phyloP scores from a whole-genome alignment of 2,797 vertebrate genomes.

The Hafferia zeledoni region DNA sequence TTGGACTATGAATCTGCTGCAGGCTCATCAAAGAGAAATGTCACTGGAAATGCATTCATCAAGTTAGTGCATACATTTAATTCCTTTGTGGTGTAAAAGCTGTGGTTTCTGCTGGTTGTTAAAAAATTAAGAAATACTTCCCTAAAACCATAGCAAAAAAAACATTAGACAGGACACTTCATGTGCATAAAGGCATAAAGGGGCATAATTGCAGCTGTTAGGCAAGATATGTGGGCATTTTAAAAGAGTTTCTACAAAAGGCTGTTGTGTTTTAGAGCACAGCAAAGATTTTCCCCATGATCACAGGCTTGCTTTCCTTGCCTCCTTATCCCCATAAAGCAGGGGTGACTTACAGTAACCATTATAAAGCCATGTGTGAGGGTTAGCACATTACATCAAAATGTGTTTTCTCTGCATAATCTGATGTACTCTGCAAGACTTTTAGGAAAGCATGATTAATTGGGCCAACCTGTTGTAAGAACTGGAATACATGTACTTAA shows the following conservation, averaged over 20 bases:
- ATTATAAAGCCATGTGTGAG: background rate
- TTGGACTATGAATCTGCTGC: constrained; percentile 16
- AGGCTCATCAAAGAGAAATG: constrained; percentile 36
- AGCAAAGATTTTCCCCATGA: background rate
- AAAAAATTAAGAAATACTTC: background rate
- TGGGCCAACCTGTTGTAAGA: background rate
- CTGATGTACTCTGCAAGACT: background rate
- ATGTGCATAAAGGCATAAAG: background rate
- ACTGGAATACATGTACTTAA: background rate
- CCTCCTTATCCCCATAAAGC: background rate
- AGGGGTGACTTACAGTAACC: background rate
- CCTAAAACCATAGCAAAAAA: background rate
- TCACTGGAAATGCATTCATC: constrained; percentile 22
- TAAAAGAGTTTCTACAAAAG: background rate
- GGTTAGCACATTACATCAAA: background rate
- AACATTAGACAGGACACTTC: background rate
- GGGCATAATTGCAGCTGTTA: background rate
- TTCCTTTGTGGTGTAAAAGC: background rate
- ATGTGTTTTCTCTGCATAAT: background rate
- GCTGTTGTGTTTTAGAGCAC: background rate
- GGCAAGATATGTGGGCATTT: background rate
- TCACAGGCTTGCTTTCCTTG: background rate
- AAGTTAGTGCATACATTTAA: background rate
- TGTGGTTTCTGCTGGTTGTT: background rate
- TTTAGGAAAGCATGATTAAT: background rate